These are phyloP conservation scores for Lepisosteus oculatus DNA, from an alignment of 2,113 vertebrate species.

Conservation along the genomic window DNA sequence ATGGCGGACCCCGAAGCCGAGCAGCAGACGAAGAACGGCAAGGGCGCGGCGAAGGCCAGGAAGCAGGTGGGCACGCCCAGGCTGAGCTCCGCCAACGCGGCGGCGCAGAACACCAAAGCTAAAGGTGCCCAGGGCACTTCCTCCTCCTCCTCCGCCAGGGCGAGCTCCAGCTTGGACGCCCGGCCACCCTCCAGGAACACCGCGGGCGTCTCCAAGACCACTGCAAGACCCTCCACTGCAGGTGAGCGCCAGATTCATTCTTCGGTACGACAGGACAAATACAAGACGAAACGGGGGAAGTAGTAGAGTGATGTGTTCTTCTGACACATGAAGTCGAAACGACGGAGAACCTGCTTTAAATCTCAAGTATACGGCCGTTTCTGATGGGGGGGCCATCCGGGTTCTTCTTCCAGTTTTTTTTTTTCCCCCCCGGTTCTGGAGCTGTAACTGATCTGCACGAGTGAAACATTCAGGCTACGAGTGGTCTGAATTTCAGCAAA, in stretches of 20 bases:
- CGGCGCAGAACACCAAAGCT: constrained; percentile 41
- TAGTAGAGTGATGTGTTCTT: no score
- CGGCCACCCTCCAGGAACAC: constrained; percentile 41
- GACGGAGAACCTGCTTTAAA: no score
- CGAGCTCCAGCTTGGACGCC: constrained; percentile 40
- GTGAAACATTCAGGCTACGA: no score
- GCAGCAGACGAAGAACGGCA: constrained; percentile 38
- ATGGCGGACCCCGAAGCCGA: constrained; percentile 81
- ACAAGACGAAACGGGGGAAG: no score
- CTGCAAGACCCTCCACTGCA: constrained; percentile 32
- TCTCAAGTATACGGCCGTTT: no score
- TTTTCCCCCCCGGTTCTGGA: background rate
- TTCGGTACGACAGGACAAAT: no score
- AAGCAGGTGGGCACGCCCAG: constrained; percentile 37
- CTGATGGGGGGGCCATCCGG: no score
- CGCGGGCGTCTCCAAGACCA: constrained; percentile 39
- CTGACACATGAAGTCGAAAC: no score
- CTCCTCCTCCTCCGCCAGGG: constrained; percentile 35
- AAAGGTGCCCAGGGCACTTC: constrained; percentile 39
- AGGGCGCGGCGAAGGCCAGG: constrained; percentile 49
- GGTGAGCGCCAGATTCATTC: constrained; percentile 29
- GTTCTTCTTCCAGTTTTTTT: background rate
- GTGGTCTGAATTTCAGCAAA: background rate
- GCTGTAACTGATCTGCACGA: background rate
- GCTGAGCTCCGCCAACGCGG: background rate